Percentiles rank a stretch among this genome's conserved stretches.
Conservation (phyloP, 1,140 invertebrate genomes). For the Philaenus spumarius region DNA sequence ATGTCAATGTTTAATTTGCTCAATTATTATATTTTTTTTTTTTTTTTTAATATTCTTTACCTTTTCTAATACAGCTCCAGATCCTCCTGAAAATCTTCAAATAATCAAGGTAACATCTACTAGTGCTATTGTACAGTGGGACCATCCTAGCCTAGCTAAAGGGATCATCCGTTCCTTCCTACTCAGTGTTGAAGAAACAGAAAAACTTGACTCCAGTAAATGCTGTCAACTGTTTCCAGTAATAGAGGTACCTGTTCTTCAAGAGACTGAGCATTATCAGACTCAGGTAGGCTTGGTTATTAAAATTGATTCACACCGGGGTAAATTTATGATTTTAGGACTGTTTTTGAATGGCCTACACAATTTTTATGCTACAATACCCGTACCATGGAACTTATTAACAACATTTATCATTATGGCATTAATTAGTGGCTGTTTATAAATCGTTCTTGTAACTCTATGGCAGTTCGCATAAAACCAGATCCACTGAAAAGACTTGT, state of each 20-base stretch:
- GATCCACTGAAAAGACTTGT: too few relatives aligned
- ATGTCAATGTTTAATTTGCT: too few relatives aligned
- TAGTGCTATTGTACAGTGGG: background rate
- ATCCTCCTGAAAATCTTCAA: background rate
- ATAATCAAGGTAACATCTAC: background rate
- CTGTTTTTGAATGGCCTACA: too few relatives aligned
- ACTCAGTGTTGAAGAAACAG: constrained; percentile 5
- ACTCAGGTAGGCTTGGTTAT: constrained; percentile 7
- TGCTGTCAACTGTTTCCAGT: constrained; percentile 3
- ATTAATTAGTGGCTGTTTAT: too few relatives aligned
- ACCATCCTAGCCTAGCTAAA: background rate
- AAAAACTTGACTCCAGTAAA: background rate
- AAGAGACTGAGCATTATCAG: background rate
- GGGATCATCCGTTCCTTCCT: constrained; percentile 3
- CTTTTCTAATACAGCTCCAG: background rate
- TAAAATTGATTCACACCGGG: too few relatives aligned
- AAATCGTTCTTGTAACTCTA: too few relatives aligned
- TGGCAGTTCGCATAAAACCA: too few relatives aligned
- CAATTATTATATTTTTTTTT: too few relatives aligned
- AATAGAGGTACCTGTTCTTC: background rate
- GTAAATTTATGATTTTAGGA: too few relatives aligned
- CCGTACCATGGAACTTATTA: too few relatives aligned
- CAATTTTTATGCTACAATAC: too few relatives aligned
- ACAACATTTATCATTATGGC: too few relatives aligned
- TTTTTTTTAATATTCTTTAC: background rate